Base-by-base conservation (phyloP, 2,113 vertebrate species). In the Montifringilla adamsi region DNA sequence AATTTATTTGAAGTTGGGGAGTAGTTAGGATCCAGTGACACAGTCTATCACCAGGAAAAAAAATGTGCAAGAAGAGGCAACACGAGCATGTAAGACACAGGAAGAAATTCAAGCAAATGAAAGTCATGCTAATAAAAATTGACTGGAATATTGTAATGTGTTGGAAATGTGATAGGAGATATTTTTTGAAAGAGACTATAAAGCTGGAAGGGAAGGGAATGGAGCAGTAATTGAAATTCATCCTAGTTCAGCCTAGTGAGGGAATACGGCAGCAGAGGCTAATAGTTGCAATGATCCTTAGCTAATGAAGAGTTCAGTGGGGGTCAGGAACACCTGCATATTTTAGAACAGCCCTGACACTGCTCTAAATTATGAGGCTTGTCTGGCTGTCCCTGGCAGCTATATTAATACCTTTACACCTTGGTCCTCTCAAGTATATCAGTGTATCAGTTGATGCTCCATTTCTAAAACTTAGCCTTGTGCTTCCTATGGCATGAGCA, bases 1-100 rank as follows among this genome's bases (percentile, higher is more conserved):
- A 97, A 97, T 98, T 94, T 97, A 95, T 91, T 89, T 94, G 96
- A 93, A 97, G 93, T 74, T 81, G 44, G 94, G 86, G 93, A 96
- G 94, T 94, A 92, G 96, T 97, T 96, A 97, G 93, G 96, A 97
- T 97, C 93, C 76, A 59, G 86, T 94, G 91, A 94, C 95, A 93
- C 14, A 8, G 94, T 97, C 96, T 90, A 94, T 96, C 93, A 90
- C 76, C 84, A 93, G 87, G 90, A 41, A 94, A 53, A 86, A 85
- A 96, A 88, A 43, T 56, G 44, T 70, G 96, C 89, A 59, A 75
- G 70, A 70, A 67, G 75, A 83, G 63, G 62, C 67, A 76, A 91
- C 58, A 85, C 82, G 94, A 91, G 89, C 94, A 95, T 35, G 30
- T 89, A 94, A 90, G 93, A 96, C 70, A 22, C 64, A 63, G 90